Conservation (phyloP, 2,113 vertebrate genomes). For the Actenoides hombroni region DNA sequence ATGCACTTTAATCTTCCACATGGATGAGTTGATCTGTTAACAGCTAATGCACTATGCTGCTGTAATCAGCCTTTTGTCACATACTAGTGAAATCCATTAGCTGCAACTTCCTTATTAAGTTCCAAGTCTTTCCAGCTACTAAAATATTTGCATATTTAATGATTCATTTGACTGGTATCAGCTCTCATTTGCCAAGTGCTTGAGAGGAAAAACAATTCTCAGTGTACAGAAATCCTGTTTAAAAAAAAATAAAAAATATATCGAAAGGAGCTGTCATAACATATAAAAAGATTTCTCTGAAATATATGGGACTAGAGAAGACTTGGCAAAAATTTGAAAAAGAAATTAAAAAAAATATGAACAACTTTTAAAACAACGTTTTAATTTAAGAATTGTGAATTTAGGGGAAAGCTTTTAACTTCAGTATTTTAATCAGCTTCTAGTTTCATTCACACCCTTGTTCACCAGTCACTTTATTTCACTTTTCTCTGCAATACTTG, state of each 20-base stretch:
- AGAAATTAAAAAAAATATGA: background rate
- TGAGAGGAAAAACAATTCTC: background rate
- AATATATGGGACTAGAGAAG: background rate
- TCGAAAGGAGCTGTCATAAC: too few relatives aligned
- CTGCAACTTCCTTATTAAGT: conserved; percentile 48
- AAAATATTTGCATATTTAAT: conserved; percentile 73
- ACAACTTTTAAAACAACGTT: background rate
- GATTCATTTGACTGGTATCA: conserved; percentile 57
- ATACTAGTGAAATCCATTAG: conserved; percentile 74
- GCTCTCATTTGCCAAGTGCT: conserved; percentile 41
- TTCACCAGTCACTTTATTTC: background rate
- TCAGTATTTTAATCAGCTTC: background rate
- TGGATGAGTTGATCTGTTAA: conserved; percentile 63
- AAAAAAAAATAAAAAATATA: background rate
- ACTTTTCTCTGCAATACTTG: background rate
- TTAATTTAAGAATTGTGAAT: background rate
- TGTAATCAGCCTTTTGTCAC: conserved; percentile 71
- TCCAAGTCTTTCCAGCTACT: conserved; percentile 57
- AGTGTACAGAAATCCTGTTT: background rate
- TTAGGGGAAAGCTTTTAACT: background rate
- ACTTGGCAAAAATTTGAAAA: background rate
- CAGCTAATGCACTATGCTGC: conserved; percentile 25
- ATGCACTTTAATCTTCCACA: conserved; percentile 53
- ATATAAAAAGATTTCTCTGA: background rate
- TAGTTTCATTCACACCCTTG: background rate